Conservation (phyloP, 2,113 vertebrate species). For the Hepsetus odoe region DNA sequence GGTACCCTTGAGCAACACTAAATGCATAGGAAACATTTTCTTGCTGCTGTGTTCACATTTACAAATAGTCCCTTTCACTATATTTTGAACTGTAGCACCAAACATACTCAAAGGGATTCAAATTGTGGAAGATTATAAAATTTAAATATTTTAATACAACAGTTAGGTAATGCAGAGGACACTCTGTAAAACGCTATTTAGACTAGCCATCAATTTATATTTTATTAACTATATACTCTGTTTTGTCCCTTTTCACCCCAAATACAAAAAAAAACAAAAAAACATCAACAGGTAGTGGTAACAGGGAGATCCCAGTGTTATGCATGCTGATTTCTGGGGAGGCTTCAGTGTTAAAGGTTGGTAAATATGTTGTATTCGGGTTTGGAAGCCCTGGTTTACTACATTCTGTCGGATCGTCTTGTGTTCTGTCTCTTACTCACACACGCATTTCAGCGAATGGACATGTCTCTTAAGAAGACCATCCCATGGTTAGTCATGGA, state of each 20-base stretch:
- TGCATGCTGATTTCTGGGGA: slow-evolving; percentile 83
- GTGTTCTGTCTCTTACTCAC: background rate
- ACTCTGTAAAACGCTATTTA: too few relatives aligned
- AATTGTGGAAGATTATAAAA: too few relatives aligned
- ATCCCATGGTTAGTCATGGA: slow-evolving; percentile 83
- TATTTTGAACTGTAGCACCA: too few relatives aligned
- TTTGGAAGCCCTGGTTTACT: background rate
- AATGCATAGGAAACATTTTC: too few relatives aligned
- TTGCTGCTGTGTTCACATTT: too few relatives aligned
- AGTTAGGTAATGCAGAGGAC: too few relatives aligned
- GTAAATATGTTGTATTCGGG: background rate
- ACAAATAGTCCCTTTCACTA: too few relatives aligned
- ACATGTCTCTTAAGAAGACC: slow-evolving; percentile 72
- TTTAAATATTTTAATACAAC: too few relatives aligned
- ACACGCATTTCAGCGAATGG: slow-evolving; percentile 70
- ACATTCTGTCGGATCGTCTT: background rate
- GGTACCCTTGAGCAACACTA: too few relatives aligned
- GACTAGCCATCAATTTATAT: too few relatives aligned
- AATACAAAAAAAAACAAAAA: background rate
- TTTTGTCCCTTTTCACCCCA: background rate
- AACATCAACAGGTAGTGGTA: slow-evolving; percentile 76
- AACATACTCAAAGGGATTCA: too few relatives aligned
- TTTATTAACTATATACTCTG: background rate
- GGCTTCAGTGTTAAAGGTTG: slow-evolving; percentile 79
- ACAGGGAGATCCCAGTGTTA: slow-evolving; percentile 86